These are phyloP conservation scores for Sinopyrophorus schimmeli DNA, from an alignment of 2,888 invertebrate species.

Conservation along the genomic window DNA sequence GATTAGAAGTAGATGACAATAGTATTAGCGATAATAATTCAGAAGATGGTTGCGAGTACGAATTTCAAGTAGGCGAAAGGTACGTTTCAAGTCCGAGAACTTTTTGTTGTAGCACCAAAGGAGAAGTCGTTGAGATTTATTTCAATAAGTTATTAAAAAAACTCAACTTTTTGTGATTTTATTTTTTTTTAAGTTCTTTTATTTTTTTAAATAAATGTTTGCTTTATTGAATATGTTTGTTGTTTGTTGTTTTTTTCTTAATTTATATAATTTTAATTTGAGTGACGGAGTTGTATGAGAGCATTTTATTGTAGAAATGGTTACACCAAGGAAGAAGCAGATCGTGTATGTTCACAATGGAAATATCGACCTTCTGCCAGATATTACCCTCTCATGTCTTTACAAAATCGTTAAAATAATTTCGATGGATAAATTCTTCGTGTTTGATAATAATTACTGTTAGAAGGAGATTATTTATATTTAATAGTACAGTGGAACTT, in stretches of 20 bases:
- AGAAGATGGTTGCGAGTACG: constrained; percentile 12
- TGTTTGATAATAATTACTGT: no score
- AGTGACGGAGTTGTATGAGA: neutral
- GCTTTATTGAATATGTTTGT: constrained; percentile 8
- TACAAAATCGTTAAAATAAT: constrained; percentile 49
- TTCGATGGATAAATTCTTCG: no score
- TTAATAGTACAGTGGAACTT: no score
- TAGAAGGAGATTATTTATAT: no score
- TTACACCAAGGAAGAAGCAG: constrained; percentile 61
- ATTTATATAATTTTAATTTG: neutral
- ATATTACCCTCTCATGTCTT: constrained; percentile 59
- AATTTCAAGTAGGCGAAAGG: constrained; percentile 16
- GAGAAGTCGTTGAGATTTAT: constrained; percentile 33
- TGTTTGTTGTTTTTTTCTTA: constrained; percentile 21
- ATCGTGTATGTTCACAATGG: constrained; percentile 64
- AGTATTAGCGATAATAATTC: neutral
- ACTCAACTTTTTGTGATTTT: constrained; percentile 41
- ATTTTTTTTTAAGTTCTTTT: constrained; percentile 23
- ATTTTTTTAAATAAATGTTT: constrained; percentile 19
- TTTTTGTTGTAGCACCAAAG: constrained; percentile 25
- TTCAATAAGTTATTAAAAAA: constrained; percentile 37
- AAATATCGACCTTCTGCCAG: constrained; percentile 67
- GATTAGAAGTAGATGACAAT: constrained; percentile 6
- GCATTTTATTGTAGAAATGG: constrained; percentile 57
- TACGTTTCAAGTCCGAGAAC: constrained; percentile 19